These are phyloP conservation scores for Cyphomyrus plagiostoma DNA, from an alignment of 2,113 vertebrate genomes.

Conservation along the genomic window DNA sequence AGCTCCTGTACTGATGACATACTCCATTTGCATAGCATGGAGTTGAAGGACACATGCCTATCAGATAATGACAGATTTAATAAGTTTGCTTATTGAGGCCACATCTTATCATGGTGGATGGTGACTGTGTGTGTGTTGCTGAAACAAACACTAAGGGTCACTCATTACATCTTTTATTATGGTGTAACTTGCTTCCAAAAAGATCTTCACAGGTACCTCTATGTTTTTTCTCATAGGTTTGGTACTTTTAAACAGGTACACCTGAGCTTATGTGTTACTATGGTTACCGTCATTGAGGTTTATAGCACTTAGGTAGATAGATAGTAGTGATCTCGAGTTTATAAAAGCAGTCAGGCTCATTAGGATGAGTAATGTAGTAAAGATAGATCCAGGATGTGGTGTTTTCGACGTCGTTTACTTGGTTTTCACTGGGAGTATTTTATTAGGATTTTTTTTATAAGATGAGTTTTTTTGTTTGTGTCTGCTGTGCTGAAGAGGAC, in stretches of 20 bases:
- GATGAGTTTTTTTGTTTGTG: neutral
- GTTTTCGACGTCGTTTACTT: neutral
- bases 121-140: neutral
- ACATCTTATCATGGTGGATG: neutral
- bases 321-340: neutral
- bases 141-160: neutral
- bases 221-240: neutral
- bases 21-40: neutral
- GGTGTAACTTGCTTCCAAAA: conserved; percentile 1
- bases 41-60: neutral
- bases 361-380: neutral
- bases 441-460: neutral
- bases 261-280: neutral
- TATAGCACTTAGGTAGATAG: neutral
- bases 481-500: neutral
- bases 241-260: neutral
- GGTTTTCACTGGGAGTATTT: neutral
- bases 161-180: neutral
- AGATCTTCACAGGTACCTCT: neutral
- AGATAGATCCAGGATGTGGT: neutral
- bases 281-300: neutral
- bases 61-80: neutral
- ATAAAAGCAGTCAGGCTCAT: neutral
- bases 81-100: neutral
- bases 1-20: neutral